Base-by-base conservation (phyloP, 2,113 vertebrate genomes). In the Lates calcarifer region DNA sequence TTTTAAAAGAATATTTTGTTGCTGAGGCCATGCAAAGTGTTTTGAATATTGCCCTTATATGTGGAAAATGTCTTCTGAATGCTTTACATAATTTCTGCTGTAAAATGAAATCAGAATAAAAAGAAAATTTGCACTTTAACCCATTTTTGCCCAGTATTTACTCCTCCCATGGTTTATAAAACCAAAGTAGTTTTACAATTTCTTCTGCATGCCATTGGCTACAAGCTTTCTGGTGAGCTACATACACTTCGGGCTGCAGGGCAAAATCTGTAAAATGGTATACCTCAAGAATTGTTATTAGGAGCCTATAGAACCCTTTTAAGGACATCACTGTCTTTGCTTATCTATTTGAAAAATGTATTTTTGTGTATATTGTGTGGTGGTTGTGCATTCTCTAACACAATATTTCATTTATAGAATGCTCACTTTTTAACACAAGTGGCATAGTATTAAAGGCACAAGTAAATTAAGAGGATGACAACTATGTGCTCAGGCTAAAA, bases 81-180 rank as follows among this genome's bases (percentile, higher is more conserved):
- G 98, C 98, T 99, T 99, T 99, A 98, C 98, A 99, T 99, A 97
- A 98, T 98, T 99, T 99, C 97, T 99, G 98, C 98, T 99, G 98
- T 99, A 99, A 99, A 99, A 99, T 98, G 97, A 96, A 95, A 95
- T 95, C 97, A 98, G 96, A 98, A 94, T 94, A 95, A 95, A 95
- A 93, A 93, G 92, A 95, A 94, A 93, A 91, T 89, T 92, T 90
- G 91, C 94, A 91, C 90, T 94, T 94, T 94, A 94, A 71, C 20
- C 69, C 77, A 70, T 87, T 77, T 77, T 75, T 64, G 64, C 3
- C 57, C 90, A 43, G 22, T 80, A 33, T 74, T 89, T 73, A 66
- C 88, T 83, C 39, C 20, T 66, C 5, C 1, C 0, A 4, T 53
- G 4, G 10, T 29, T 47, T 18, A 24, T 73, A 0, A 33, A 39